Evolutionary conservation across 2,113 vertebrate genomes (phyloP).

Genomic region (Hippocampus zosterae): DNA sequence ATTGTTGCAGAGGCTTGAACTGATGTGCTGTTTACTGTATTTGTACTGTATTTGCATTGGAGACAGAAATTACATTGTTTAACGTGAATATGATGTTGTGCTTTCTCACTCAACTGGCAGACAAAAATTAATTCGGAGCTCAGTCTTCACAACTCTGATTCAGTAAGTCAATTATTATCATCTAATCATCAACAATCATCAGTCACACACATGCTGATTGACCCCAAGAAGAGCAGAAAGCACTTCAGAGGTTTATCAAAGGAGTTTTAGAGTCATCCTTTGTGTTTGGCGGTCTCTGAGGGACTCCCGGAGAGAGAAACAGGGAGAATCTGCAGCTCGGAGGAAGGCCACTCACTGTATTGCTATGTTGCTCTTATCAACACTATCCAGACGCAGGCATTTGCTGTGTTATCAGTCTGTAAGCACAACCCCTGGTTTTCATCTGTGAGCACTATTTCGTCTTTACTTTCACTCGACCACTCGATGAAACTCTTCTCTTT

Average conservation of each 20-base stretch:
- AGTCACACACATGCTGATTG: neutral
- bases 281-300: constrained; percentile 18
- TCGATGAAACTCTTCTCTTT: neutral
- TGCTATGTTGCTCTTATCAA: constrained; percentile 59
- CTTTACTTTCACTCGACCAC: constrained; percentile 18
- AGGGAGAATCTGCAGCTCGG: constrained; percentile 24
- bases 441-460: constrained; percentile 20
- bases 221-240: constrained; percentile 2
- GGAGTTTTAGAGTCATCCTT: constrained; percentile 21
- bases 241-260: constrained; percentile 20
- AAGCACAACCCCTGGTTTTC: constrained; percentile 24
- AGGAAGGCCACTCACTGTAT: constrained; percentile 67
- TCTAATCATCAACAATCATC: constrained; percentile 9
- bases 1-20: neutral
- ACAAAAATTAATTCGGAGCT: neutral
- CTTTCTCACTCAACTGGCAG: neutral
- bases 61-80: neutral
- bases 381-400: constrained; percentile 44
- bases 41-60: too few relatives aligned
- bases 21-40: neutral
- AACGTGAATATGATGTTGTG: neutral
- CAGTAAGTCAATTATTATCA: neutral
- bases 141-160: neutral
- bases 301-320: constrained; percentile 46
- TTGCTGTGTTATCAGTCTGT: constrained; percentile 45